Percentiles rank a stretch among this genome's conserved stretches.
phyloP scores from a whole-genome alignment of 2,797 vertebrate species.

The Pseudochirops cupreus region DNA sequence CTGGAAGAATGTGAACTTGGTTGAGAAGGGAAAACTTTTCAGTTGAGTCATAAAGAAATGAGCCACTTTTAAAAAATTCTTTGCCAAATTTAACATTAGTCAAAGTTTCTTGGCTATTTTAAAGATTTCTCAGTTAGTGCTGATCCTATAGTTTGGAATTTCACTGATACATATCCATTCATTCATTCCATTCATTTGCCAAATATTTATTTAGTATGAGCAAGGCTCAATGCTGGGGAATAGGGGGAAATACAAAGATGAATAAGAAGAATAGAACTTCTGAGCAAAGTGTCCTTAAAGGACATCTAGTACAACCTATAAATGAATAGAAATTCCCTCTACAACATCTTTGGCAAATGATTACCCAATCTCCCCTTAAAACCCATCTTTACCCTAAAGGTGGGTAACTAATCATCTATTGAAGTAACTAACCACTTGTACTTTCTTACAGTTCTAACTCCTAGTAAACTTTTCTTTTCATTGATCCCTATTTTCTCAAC shows the following conservation, averaged over 20 bases:
- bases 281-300: neutral
- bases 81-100: neutral
- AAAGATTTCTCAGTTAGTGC: neutral
- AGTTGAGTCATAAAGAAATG: neutral
- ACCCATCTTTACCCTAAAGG: neutral
- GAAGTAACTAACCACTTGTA: neutral
- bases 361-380: neutral
- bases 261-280: neutral
- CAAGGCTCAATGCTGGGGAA: neutral
- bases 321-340: neutral
- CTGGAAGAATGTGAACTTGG: neutral
- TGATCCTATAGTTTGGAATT: neutral
- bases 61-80: neutral
- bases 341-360: neutral
- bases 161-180: neutral
- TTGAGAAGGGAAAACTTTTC: neutral
- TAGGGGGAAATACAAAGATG: neutral
- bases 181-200: neutral
- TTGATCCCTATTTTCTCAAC: neutral
- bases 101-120: neutral
- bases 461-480: neutral
- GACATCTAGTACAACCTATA: neutral
- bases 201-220: neutral
- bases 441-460: neutral
- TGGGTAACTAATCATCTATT: neutral